phyloP scores from a whole-genome alignment of 2,888 invertebrate species.

The Exocentrus adspersus region DNA sequence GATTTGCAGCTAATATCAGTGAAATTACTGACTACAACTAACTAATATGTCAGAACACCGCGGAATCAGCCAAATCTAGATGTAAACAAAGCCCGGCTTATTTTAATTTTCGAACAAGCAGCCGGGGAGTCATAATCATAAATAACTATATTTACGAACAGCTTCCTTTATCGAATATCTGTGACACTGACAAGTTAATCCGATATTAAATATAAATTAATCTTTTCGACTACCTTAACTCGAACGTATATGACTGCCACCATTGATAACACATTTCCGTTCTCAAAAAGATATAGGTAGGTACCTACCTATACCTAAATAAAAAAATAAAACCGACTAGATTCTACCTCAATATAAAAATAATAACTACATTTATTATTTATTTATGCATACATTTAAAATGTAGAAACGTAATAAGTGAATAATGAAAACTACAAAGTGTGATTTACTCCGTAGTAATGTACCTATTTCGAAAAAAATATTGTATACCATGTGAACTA shows the following conservation, averaged over 20 bases:
- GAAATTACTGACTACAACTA: conserved; percentile 18
- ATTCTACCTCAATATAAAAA: no score
- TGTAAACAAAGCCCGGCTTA: conserved; percentile 23
- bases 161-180: conserved; percentile 33
- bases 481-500: no score
- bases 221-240: conserved; percentile 25
- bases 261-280: conserved; percentile 21
- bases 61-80: conserved; percentile 12
- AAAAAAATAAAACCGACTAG: no score
- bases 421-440: no score
- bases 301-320: no score
- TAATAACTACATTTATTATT: no score
- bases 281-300: neutral
- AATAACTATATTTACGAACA: conserved; percentile 29
- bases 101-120: conserved; percentile 22
- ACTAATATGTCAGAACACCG: neutral
- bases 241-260: conserved; percentile 5
- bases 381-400: no score
- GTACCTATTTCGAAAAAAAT: no score
- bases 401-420: no score
- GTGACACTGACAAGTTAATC: conserved; percentile 47
- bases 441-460: no score
- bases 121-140: conserved; percentile 25
- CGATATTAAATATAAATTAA: conserved; percentile 42
- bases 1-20: conserved; percentile 1